Base-by-base conservation (phyloP, 2,797 vertebrate genomes). In the Myotis daubentonii region DNA sequence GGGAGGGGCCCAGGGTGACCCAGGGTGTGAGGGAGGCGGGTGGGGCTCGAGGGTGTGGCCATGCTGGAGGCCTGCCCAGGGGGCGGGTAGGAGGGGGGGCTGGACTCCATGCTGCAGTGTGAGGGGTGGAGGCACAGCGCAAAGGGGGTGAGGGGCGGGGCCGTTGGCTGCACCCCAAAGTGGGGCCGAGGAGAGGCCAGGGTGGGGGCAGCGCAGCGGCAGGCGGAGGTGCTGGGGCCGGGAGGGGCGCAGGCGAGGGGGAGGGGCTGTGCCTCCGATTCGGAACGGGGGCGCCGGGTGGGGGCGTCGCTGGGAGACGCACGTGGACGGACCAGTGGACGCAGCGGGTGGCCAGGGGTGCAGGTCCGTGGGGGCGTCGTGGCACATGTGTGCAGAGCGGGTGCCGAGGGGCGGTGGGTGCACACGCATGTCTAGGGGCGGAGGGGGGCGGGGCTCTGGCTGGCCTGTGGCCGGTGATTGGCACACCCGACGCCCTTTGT, bases 331-430 rank as follows among this genome's bases (percentile, higher is more conserved):
- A 20, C 28, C 28, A 13, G 51, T 25, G 5, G 66, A 9, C 0
- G 55, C 70, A 19, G 38, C 23, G 12, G 20, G 75, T 1, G 9
- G 62, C 22, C 49, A 12, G 68, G 23, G 25, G n/a, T 1, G 6
- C 4, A 1, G 9, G 0, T 44, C 68, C 53, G 0, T 28, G 2
- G 0, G 1, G 68, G 28, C 36, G n/a, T 19, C 30, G 3, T 3
- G 3, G 12, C 41, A 1, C 6, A 5, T 44, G 10, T 86, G 66
- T 16, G 51, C 7, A 0, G 25, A 71, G 41, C 30, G 6, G 17
- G 30, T 33, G 30, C 65, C 16, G 6, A 20, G 15, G 22, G 66
- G 66, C 19, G 3, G n/a, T 36, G n/a, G 33, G 11, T 8, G 25
- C 66, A 20, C 62, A n/a, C 19, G n/a, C 33, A 8, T 33, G 66